Conservation (phyloP, 2,113 vertebrate species). For the Ictalurus furcatus region DNA sequence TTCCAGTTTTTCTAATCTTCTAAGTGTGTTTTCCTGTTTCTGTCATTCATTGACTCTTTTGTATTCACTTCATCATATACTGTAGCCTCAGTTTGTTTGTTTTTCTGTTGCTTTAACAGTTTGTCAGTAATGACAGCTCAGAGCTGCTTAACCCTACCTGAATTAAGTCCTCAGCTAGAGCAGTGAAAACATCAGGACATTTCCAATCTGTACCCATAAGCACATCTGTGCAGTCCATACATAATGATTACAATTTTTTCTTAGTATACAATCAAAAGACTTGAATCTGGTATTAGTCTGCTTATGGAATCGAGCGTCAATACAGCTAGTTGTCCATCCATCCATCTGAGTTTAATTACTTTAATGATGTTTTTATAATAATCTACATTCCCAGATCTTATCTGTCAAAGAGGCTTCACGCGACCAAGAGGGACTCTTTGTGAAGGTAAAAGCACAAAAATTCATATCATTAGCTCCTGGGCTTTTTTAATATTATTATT, state of each 20-base stretch:
- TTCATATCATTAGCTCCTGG: too few relatives aligned
- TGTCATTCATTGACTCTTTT: neutral
- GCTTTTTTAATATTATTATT: too few relatives aligned
- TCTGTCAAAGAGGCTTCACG: conserved; percentile 76
- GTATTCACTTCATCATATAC: neutral
- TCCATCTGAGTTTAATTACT: neutral
- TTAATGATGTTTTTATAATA: neutral
- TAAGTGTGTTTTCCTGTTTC: neutral
- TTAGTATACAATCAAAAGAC: neutral
- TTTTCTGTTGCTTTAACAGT: neutral
- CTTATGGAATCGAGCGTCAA: neutral
- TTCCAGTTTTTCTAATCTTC: neutral
- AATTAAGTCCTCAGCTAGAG: neutral
- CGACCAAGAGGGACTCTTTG: conserved; percentile 73
- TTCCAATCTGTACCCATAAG: neutral
- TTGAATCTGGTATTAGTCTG: neutral
- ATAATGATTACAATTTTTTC: neutral
- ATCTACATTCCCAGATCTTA: conserved; percentile 63
- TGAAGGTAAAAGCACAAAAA: conserved; percentile 68
- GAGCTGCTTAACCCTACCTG: too few relatives aligned
- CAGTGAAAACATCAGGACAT: neutral
- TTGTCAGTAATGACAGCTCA: neutral
- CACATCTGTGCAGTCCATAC: neutral
- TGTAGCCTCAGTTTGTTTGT: neutral
- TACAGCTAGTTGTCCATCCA: neutral